Conservation (phyloP, 2,113 vertebrate species). For the human (Homo sapiens) region GRCh38 chr1:243181001-243181500, state of each 20-base stretch:
- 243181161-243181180: neutral
- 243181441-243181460: neutral
- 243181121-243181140: neutral
- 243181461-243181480: neutral
- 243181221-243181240: neutral
- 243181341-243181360: slow-evolving; percentile 36
- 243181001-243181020: neutral
- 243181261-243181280: neutral
- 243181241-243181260: neutral
- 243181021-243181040: neutral
- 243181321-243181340: neutral
- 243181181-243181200: neutral
- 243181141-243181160: neutral
- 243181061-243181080: neutral
- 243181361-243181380: neutral
- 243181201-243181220: neutral
- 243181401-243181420: neutral
- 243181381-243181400: neutral
- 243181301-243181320: neutral
- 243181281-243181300: slow-evolving; percentile 8
- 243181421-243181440: neutral
- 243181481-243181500: neutral
- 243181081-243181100: neutral
- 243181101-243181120: neutral
- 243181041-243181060: neutral